A percentile compares a stretch with the other conserved stretches of the same genome.
These are phyloP conservation scores for Tribolium madens DNA, from an alignment of 1,140 invertebrate genomes.

Conservation along the genomic window DNA sequence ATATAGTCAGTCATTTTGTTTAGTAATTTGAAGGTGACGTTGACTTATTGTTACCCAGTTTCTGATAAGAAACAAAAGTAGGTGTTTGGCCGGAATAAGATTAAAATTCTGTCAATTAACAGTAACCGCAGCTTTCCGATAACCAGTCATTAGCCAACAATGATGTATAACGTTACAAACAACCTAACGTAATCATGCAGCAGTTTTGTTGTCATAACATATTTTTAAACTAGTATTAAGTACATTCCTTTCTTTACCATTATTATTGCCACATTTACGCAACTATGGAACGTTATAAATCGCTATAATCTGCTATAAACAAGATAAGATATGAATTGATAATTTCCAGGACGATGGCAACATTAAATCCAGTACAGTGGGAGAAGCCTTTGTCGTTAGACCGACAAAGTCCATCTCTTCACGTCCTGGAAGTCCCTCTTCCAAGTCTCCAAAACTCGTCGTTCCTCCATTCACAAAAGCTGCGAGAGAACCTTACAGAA, in stretches of 20 bases:
- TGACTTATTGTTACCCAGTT: neutral
- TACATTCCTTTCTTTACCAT: constrained; percentile 12
- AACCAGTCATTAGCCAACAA: neutral
- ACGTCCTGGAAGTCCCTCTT: constrained; percentile 4
- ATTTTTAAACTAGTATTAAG: constrained; percentile 10
- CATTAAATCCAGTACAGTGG: constrained; percentile 53
- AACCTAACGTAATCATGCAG: constrained; percentile 7
- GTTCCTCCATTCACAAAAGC: constrained; percentile 52
- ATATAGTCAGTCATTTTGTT: too few relatives aligned
- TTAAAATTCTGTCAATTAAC: neutral
- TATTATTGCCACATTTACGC: neutral
- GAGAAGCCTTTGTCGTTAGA: constrained; percentile 50
- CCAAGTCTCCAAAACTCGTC: constrained; percentile 47
- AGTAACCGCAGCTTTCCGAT: neutral
- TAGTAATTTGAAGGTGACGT: neutral
- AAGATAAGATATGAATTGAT: constrained; percentile 9
- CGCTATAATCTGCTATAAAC: constrained; percentile 3
- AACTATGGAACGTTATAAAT: constrained; percentile 5
- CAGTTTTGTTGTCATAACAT: constrained; percentile 22
- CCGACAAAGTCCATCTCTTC: constrained; percentile 35
- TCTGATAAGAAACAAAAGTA: neutral
- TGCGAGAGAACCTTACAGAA: constrained; percentile 51
- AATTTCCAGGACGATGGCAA: constrained; percentile 48
- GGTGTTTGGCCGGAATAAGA: neutral
- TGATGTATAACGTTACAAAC: neutral